phyloP scores from a whole-genome alignment of 2,888 invertebrate genomes.

The Pinctada fucata region DNA sequence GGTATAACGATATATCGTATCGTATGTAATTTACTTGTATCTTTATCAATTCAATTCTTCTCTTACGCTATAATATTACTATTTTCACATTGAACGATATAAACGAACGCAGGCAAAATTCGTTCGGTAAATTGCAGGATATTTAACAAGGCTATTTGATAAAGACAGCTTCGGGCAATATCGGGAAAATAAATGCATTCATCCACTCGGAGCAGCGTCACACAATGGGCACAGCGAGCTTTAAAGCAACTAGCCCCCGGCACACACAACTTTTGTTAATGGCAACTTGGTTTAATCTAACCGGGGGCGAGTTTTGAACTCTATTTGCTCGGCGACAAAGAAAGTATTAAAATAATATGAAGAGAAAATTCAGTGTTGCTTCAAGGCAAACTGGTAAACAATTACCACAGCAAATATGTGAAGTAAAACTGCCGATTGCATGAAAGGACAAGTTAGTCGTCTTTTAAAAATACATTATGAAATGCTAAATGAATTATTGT shows the following conservation, averaged over 20 bases:
- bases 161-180: background rate
- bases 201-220: background rate
- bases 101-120: background rate
- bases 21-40: too few relatives aligned
- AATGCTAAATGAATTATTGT: too few relatives aligned
- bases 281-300: conserved; percentile 1
- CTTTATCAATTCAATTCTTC: too few relatives aligned
- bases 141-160: conserved; percentile 4
- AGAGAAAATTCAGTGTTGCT: background rate
- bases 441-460: background rate
- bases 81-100: too few relatives aligned
- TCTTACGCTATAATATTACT: too few relatives aligned
- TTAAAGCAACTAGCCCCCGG: conserved; percentile 1
- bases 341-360: background rate
- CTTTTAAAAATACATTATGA: too few relatives aligned
- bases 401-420: background rate
- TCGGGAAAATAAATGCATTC: conserved; percentile 1
- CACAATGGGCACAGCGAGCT: background rate
- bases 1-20: too few relatives aligned
- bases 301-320: conserved; percentile 1
- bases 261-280: background rate
- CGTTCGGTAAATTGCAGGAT: background rate
- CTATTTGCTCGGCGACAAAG: background rate
- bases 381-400: background rate
- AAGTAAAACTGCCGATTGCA: background rate